Conservation (phyloP, 2,113 vertebrate species). For the Emydura subglobosa region DNA sequence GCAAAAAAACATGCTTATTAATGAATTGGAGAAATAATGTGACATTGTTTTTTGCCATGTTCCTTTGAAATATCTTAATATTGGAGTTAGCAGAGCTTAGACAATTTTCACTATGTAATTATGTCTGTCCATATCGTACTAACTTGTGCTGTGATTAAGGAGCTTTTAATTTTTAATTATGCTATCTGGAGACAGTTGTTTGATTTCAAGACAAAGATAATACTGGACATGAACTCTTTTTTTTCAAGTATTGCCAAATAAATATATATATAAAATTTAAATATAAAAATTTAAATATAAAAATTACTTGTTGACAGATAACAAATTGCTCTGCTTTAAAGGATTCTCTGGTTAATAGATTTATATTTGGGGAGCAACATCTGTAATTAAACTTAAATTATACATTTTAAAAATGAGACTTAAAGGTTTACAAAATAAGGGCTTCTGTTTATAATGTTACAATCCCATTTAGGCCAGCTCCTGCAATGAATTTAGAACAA, state of each 20-base stretch:
- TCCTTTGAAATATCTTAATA: constrained; percentile 87
- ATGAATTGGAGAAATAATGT: constrained; percentile 84
- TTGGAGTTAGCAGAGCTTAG: constrained; percentile 75
- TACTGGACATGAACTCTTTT: constrained; percentile 26
- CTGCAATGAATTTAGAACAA: neutral
- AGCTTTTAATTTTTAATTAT: constrained; percentile 79
- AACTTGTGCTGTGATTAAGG: constrained; percentile 74
- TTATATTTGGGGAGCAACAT: neutral
- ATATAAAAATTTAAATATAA: too few species aligned
- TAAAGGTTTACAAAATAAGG: neutral
- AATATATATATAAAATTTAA: too few species aligned
- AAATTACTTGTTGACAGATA: neutral
- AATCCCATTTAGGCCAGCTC: neutral
- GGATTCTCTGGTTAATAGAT: neutral
- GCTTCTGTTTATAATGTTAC: neutral
- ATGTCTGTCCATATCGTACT: constrained; percentile 74
- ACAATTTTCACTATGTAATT: constrained; percentile 77
- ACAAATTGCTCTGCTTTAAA: neutral
- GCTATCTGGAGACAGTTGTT: constrained; percentile 37
- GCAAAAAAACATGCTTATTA: constrained; percentile 86
- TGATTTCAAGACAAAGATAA: constrained; percentile 58
- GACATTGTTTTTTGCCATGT: constrained; percentile 86
- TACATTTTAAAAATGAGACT: neutral
- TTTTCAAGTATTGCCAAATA: neutral
- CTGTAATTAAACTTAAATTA: neutral